A percentile compares a stretch with the other conserved stretches of the same genome.
These are phyloP conservation scores for Emmelina monodactyla DNA, from an alignment of 2,888 invertebrate species.

Conservation along the genomic window DNA sequence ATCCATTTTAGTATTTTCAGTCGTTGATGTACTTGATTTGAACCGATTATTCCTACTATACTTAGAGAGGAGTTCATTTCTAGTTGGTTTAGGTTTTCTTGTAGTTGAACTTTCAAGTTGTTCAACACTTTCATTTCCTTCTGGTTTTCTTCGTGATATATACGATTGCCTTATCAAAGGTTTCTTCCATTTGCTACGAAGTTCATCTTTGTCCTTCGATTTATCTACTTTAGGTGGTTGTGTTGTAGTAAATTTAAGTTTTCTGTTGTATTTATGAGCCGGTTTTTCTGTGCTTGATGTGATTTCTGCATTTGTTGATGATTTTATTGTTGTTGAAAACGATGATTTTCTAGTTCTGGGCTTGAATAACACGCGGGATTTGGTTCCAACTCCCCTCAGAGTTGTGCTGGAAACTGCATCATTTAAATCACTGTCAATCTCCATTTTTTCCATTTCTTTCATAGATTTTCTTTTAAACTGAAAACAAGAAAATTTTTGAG, in stretches of 20 bases:
- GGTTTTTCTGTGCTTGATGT: conserved; percentile 27
- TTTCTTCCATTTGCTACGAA: conserved; percentile 28
- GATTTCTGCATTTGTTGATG: conserved; percentile 11
- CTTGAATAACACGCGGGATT: conserved; percentile 32
- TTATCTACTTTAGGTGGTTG: conserved; percentile 25
- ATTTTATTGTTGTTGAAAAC: conserved; percentile 23
- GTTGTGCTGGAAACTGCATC: no score
- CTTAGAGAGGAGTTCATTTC: conserved; percentile 11
- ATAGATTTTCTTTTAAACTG: no score
- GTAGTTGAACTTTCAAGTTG: no score
- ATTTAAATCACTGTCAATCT: no score
- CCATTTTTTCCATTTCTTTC: no score
- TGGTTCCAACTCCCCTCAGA: no score
- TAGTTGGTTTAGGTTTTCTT: conserved; percentile 20
- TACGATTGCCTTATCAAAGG: conserved; percentile 30
- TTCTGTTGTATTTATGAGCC: conserved; percentile 40
- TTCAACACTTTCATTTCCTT: conserved; percentile 19
- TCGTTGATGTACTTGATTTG: conserved; percentile 12
- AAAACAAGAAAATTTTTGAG: no score
- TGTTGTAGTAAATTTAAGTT: conserved; percentile 36
- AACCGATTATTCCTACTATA: conserved; percentile 6
- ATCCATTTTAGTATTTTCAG: conserved; percentile 11
- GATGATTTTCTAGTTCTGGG: conserved; percentile 33
- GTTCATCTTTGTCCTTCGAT: conserved; percentile 26
- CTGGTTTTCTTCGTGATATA: conserved; percentile 31